Percentiles rank a stretch among this genome's conserved stretches.
Conservation (phyloP, 1,140 invertebrate genomes). For the Lordiphosa clarofinis region DNA sequence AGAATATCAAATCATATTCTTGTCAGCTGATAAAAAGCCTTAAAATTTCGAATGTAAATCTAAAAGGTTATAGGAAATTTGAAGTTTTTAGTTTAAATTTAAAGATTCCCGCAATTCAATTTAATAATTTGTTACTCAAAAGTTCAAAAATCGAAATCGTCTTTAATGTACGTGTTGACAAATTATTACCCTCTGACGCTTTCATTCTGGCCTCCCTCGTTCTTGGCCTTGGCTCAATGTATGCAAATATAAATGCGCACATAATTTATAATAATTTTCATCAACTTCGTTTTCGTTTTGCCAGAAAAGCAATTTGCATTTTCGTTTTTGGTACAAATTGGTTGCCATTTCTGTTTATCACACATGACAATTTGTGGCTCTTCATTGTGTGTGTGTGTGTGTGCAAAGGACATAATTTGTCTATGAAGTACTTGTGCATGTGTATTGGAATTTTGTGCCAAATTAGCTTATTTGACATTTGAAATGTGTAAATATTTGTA, state of each 20-base stretch:
- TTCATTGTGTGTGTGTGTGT: constrained; percentile 1
- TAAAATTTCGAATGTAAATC: too few relatives aligned
- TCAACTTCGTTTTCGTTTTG: constrained; percentile 24
- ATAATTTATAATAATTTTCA: constrained; percentile 50
- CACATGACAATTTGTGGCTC: constrained; percentile 30
- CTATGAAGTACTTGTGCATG: neutral
- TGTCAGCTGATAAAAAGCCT: too few relatives aligned
- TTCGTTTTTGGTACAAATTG: constrained; percentile 37
- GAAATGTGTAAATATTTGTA: constrained; percentile 66
- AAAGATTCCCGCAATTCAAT: too few relatives aligned
- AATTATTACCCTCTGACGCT: neutral
- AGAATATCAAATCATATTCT: too few relatives aligned
- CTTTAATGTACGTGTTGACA: too few relatives aligned
- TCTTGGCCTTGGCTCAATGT: constrained; percentile 33
- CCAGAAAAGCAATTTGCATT: constrained; percentile 53
- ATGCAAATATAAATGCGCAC: constrained; percentile 49
- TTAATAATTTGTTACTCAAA: too few relatives aligned
- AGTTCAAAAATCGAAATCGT: too few relatives aligned
- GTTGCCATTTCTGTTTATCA: constrained; percentile 46
- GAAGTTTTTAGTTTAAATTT: too few relatives aligned
- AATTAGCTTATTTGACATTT: constrained; percentile 77
- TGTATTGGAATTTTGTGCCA: constrained; percentile 56
- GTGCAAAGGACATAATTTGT: constrained; percentile 3
- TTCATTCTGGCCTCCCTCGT: neutral
- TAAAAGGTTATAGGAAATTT: too few relatives aligned